phyloP scores from a whole-genome alignment of 2,113 vertebrate genomes.

The Ursus arctos region DNA sequence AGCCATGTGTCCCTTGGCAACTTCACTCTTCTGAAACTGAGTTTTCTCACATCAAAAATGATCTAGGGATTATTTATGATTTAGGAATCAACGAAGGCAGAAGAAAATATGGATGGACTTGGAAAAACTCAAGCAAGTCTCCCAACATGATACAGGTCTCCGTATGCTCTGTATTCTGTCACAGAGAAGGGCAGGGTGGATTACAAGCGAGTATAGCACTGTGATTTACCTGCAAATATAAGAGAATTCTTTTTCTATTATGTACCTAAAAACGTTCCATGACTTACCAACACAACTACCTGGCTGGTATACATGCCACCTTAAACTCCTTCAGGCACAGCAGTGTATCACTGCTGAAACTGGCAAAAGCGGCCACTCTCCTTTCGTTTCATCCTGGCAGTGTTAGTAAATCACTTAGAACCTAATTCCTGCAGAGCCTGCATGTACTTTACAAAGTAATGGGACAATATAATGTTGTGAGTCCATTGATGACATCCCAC shows the following conservation, averaged over 20 bases:
- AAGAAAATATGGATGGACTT: not conserved
- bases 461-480: constrained; percentile 46
- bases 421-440: not conserved
- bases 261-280: not conserved
- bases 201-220: not conserved
- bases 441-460: constrained; percentile 63
- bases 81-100: not conserved
- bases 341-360: not conserved
- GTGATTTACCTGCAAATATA: not conserved
- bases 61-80: not conserved
- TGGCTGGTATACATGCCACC: not conserved
- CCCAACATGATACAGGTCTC: not conserved
- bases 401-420: constrained; percentile 65
- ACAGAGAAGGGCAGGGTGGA: not conserved
- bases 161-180: not conserved
- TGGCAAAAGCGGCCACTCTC: constrained; percentile 39
- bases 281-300: not conserved
- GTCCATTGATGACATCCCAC: not conserved
- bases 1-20: not conserved
- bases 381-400: constrained; percentile 60
- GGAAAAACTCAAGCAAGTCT: not conserved
- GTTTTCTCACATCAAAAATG: not conserved
- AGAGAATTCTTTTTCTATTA: not conserved
- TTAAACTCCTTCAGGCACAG: not conserved
- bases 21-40: not conserved